These are phyloP conservation scores for Dipus sagitta DNA, from an alignment of 2,797 vertebrate genomes.

Conservation along the genomic window DNA sequence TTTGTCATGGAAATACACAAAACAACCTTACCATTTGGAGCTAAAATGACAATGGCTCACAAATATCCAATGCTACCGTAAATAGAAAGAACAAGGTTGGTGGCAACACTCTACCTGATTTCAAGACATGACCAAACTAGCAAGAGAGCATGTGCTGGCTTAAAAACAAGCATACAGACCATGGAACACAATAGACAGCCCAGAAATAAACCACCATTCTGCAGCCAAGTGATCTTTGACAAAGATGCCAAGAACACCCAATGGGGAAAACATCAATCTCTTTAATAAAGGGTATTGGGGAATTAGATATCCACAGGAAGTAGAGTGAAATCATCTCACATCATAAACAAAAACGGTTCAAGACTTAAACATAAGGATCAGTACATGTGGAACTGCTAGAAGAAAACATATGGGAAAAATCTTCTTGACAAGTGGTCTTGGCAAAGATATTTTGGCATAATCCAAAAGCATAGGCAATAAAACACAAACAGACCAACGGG, in stretches of 20 bases:
- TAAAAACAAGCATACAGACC: background rate
- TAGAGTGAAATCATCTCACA: background rate
- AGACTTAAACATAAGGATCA: background rate
- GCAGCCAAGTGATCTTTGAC: background rate
- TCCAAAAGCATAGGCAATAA: background rate
- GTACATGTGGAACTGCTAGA: background rate
- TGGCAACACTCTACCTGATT: background rate
- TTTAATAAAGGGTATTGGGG: background rate
- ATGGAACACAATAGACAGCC: background rate
- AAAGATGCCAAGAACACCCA: background rate
- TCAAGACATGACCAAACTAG: too few species aligned
- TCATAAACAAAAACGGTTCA: background rate
- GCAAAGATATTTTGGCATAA: background rate
- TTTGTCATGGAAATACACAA: background rate
- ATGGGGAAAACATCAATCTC: background rate
- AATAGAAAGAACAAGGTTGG: background rate
- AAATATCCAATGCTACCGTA: background rate
- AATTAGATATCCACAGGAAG: background rate
- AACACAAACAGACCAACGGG: background rate
- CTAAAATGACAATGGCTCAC: background rate
- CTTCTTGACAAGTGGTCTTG: background rate
- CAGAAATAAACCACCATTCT: background rate
- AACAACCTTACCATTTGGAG: background rate
- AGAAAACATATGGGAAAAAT: background rate
- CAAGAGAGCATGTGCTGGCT: background rate